phyloP scores from a whole-genome alignment of 2,888 invertebrate species.

The Parnassius glacialis region DNA sequence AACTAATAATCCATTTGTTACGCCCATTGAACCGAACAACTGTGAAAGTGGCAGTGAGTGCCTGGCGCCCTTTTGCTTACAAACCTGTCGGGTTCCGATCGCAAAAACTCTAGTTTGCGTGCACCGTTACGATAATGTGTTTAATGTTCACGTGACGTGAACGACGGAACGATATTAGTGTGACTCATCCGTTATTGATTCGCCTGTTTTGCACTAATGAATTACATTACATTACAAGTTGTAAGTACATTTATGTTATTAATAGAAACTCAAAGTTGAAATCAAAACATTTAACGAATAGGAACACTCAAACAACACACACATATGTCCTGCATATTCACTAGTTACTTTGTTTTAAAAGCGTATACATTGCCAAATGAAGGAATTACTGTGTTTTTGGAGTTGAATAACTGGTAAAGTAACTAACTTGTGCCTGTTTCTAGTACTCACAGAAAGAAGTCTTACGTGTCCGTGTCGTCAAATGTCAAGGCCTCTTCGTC shows the following conservation, averaged over 20 bases:
- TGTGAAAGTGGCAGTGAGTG: constrained; percentile 32
- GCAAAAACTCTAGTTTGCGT: neutral
- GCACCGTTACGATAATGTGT: neutral
- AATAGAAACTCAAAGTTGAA: too few relatives aligned
- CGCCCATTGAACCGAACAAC: constrained; percentile 30
- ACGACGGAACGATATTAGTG: neutral
- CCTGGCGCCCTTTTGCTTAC: constrained; percentile 21
- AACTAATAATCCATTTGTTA: constrained; percentile 11
- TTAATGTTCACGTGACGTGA: neutral
- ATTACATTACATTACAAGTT: too few relatives aligned
- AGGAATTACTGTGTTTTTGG: too few relatives aligned
- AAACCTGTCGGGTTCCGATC: constrained; percentile 18
- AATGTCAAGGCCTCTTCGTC: constrained; percentile 11
- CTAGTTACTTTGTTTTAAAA: too few relatives aligned
- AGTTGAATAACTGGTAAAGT: too few relatives aligned
- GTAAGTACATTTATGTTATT: too few relatives aligned
- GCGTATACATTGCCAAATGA: too few relatives aligned
- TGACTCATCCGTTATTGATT: neutral
- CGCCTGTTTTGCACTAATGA: neutral
- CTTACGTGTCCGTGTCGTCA: constrained; percentile 12
- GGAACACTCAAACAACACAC: too few relatives aligned
- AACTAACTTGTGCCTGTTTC: too few relatives aligned
- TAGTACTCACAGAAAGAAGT: too few relatives aligned
- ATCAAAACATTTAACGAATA: too few relatives aligned
- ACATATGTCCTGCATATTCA: too few relatives aligned